Conservation (phyloP, 2,888 invertebrate species). For the Criorhina ranunculi region DNA sequence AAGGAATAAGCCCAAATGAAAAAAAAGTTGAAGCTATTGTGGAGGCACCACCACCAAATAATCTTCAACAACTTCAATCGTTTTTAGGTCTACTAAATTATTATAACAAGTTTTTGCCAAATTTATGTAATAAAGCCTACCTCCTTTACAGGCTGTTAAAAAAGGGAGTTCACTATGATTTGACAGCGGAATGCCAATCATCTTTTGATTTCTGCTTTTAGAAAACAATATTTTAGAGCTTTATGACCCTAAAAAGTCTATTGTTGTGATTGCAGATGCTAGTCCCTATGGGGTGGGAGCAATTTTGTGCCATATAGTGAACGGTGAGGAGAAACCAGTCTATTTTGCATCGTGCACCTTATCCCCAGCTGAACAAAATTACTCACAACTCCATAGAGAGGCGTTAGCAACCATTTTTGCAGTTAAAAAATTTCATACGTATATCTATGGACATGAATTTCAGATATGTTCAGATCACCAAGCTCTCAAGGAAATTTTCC, state of each 20-base stretch:
- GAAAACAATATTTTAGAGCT: slow-evolving; percentile 21
- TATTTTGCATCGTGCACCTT: slow-evolving; percentile 57
- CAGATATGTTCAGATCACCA: slow-evolving; percentile 69
- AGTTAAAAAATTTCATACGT: slow-evolving; percentile 82
- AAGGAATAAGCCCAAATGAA: slow-evolving; percentile 11
- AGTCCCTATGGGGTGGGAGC: slow-evolving; percentile 48
- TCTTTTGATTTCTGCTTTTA: not conserved
- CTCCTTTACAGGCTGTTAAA: not conserved
- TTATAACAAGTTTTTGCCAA: not conserved
- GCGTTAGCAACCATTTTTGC: slow-evolving; percentile 81
- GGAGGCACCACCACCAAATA: not conserved
- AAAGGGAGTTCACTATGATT: not conserved
- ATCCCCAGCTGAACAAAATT: slow-evolving; percentile 63
- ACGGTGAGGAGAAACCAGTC: slow-evolving; percentile 57
- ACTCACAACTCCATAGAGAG: slow-evolving; percentile 79
- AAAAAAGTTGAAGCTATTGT: slow-evolving; percentile 8
- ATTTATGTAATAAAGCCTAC: not conserved
- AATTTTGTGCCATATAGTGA: slow-evolving; percentile 32
- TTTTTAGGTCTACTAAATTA: too few species aligned
- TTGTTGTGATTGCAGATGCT: slow-evolving; percentile 46
- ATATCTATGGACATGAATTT: slow-evolving; percentile 79
- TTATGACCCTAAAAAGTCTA: slow-evolving; percentile 51
- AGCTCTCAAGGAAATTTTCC: slow-evolving; percentile 4
- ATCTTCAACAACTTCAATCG: not conserved
- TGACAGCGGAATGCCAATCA: not conserved